Evolutionary conservation across 2,797 vertebrate genomes (phyloP), one percentile per base, ranked within the genome.

Genomic region (Oceanodroma leucorhoa): DNA sequence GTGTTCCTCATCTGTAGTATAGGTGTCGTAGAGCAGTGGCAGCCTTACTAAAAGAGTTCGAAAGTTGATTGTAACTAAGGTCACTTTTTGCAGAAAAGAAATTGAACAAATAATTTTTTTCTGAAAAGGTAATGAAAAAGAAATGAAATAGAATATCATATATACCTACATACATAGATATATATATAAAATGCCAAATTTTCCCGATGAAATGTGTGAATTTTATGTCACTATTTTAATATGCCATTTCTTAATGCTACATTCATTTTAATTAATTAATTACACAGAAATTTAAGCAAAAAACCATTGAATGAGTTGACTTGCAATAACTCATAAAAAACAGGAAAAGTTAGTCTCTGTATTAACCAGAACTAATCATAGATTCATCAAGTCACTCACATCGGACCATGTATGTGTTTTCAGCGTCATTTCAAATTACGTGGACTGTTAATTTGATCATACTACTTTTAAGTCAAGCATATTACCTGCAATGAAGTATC

Each of bases 241-340:
- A 50, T 7, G 0, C 1, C 1, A 6, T 14, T 36, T 80, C n/a
- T 77, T 29, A 75, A 53, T 3, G 58, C 14, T 26, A 43, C 1
- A 14, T 55, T 78, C 4, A 54, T 66, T 84, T 78, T 54, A 13
- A 34, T 36, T 43, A 65, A 36, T 14, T 29, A 46, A 22, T 67
- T 46, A n/a, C 15, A 53, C 7, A n/a, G 23, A 78, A 78, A 75
- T 34, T 5, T 30, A 26, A 51, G 30, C 3, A 46, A 46, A 66
- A 61, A 11, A 65, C 5, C 1, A 57, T 14, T 40, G 1, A 58
- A 34, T 34, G 0, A 21, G 3, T 26, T 75, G 12, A 46, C 8
- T 50, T 60, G 5, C 1, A 0, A 6, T 66, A 66, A 67, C 5
- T 9, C 1, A 11, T 16, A 21, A 85, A 70, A 5, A 1, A 0